Conservation (phyloP, 2,797 vertebrate species). For the Notoglanidium macrostoma region DNA sequence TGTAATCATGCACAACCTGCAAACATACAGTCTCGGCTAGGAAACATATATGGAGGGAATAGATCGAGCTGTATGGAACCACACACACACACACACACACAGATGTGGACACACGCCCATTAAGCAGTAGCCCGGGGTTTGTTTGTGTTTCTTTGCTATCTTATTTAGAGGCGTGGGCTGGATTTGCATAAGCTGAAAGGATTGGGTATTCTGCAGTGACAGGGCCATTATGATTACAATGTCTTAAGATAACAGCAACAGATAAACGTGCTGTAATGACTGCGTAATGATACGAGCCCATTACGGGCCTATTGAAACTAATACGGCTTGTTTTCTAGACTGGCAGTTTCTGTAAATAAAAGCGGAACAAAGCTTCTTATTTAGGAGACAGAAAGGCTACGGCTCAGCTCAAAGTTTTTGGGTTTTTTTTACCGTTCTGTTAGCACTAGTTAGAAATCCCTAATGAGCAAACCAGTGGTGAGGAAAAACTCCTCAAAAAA, state of each 20-base stretch:
- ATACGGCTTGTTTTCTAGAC: background rate
- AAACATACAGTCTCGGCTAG: slow-evolving; percentile 1
- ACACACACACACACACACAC: background rate
- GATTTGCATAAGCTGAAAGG: slow-evolving; percentile 56
- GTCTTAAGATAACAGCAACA: slow-evolving; percentile 58
- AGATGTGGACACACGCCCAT: background rate
- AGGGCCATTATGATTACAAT: slow-evolving; percentile 53
- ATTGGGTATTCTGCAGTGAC: slow-evolving; percentile 48
- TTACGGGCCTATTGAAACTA: slow-evolving; percentile 56
- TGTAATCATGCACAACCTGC: background rate
- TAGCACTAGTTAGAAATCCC: background rate
- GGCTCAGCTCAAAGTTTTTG: background rate
- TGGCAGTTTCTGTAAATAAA: slow-evolving; percentile 48
- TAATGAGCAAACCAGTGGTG: background rate
- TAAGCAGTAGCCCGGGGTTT: slow-evolving; percentile 44
- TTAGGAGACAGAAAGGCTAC: slow-evolving; percentile 30
- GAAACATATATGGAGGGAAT: background rate
- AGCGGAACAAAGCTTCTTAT: slow-evolving; percentile 35
- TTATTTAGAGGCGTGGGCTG: slow-evolving; percentile 42
- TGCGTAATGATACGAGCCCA: slow-evolving; percentile 49
- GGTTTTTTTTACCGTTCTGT: too few relatives aligned
- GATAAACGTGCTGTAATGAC: slow-evolving; percentile 54
- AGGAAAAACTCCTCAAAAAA: background rate
- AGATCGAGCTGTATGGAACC: background rate
- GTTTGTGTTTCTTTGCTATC: slow-evolving; percentile 47